These are phyloP conservation scores for Ispidina lecontei DNA, from an alignment of 2,797 vertebrate genomes.

Conservation along the genomic window DNA sequence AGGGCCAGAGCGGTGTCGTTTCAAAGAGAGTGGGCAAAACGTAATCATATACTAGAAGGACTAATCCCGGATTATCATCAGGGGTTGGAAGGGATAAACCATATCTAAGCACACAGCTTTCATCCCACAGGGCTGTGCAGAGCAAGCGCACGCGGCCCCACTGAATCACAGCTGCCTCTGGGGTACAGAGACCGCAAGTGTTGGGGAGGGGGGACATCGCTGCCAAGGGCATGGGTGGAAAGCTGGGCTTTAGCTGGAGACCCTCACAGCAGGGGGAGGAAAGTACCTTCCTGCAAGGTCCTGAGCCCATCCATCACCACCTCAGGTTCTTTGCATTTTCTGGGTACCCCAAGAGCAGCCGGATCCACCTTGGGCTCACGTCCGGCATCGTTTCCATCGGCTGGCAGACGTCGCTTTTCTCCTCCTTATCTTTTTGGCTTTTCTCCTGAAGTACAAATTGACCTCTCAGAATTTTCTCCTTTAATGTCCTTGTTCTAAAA, in stretches of 20 bases:
- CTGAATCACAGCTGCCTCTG: not conserved
- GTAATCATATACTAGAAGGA: constrained; percentile 31
- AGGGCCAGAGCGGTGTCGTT: not conserved
- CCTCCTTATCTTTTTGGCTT: constrained; percentile 50
- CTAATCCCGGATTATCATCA: constrained; percentile 63
- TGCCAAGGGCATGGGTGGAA: not conserved
- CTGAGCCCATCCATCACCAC: fast-evolving
- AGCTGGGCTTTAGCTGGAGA: not conserved
- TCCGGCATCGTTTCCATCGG: fast-evolving
- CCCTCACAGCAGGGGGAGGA: fast-evolving
- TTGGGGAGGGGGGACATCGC: fast-evolving
- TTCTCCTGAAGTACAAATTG: constrained; percentile 73
- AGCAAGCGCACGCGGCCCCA: not conserved
- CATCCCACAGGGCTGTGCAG: constrained; percentile 39
- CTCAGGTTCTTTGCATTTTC: no score
- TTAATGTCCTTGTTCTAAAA: constrained; percentile 75
- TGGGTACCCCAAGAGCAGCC: fast-evolving
- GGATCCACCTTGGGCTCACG: fast-evolving
- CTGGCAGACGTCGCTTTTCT: not conserved
- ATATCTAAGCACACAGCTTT: constrained; percentile 66
- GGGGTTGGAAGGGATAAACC: constrained; percentile 60
- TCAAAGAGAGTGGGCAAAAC: constrained; percentile 58
- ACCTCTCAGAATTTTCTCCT: constrained; percentile 73
- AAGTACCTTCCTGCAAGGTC: not conserved
- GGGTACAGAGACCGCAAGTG: fast-evolving